Evolutionary conservation across 1,140 invertebrate genomes (phyloP).

Genomic region (Danaus plexippus): DNA sequence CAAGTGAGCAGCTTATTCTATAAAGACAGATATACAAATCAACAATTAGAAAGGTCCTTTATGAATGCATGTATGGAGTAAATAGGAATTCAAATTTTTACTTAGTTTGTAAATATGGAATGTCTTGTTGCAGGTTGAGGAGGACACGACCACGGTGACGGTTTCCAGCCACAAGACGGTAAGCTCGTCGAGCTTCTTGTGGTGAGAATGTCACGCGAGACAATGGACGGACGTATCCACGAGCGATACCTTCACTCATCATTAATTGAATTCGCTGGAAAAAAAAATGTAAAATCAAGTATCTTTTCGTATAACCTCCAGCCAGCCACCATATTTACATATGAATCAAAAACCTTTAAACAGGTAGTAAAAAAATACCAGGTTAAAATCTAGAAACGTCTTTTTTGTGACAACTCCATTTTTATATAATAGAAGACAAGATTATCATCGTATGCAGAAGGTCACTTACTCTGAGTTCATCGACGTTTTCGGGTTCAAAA

Average conservation of each 20-base stretch:
- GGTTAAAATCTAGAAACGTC: too few relatives aligned
- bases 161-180: conserved; percentile 26
- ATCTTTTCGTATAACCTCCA: background rate
- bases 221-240: conserved; percentile 42
- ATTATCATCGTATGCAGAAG: too few relatives aligned
- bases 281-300: conserved; percentile 1
- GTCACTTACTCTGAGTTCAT: conserved; percentile 25
- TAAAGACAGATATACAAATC: conserved; percentile 7
- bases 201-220: conserved; percentile 30
- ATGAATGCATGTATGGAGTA: background rate
- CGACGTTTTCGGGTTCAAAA: conserved; percentile 6
- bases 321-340: too few relatives aligned
- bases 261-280: conserved; percentile 31
- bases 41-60: too few relatives aligned
- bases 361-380: too few relatives aligned
- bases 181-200: conserved; percentile 27
- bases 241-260: conserved; percentile 37
- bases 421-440: too few relatives aligned
- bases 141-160: conserved; percentile 31
- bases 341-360: too few relatives aligned
- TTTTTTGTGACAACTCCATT: too few relatives aligned
- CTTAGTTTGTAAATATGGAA: conserved; percentile 18
- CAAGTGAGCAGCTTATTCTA: conserved; percentile 26
- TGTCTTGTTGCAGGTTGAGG: conserved; percentile 15
- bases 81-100: conserved; percentile 5